phyloP scores from a whole-genome alignment of 1,140 invertebrate genomes.

The Nephotettix cincticeps region DNA sequence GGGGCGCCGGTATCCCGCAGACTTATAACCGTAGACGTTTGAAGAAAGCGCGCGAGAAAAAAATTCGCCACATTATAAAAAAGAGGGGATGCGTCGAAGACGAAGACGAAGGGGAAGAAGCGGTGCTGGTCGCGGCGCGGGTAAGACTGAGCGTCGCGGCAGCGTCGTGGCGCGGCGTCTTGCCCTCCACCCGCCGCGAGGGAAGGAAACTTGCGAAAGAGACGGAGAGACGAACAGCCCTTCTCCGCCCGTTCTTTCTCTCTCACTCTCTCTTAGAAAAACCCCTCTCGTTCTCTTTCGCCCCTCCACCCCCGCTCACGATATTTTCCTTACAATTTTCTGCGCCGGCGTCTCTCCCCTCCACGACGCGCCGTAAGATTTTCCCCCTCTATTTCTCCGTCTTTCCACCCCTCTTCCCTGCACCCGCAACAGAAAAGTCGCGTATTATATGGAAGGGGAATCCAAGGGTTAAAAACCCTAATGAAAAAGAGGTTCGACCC shows the following conservation, averaged over 20 bases:
- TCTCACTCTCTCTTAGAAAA: slow-evolving; percentile 40
- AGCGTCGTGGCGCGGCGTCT: slow-evolving; percentile 22
- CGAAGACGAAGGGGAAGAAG: slow-evolving; percentile 30
- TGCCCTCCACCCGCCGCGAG: slow-evolving; percentile 9
- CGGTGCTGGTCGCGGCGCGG: slow-evolving; percentile 30
- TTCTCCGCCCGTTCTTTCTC: slow-evolving; percentile 28
- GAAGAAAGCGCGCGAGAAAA: slow-evolving; percentile 26
- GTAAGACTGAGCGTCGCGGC: slow-evolving; percentile 25
- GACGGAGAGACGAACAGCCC: slow-evolving; percentile 25
- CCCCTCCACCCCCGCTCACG: slow-evolving; percentile 29
- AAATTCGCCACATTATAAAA: slow-evolving; percentile 20
- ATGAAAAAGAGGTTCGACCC: slow-evolving; percentile 29
- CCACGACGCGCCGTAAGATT: slow-evolving; percentile 34
- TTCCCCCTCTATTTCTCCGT: slow-evolving; percentile 32
- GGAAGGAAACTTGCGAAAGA: slow-evolving; percentile 27
- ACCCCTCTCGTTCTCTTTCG: slow-evolving; percentile 30
- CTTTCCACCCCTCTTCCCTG: slow-evolving; percentile 34
- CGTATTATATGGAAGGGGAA: slow-evolving; percentile 26
- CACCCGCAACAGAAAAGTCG: slow-evolving; percentile 24
- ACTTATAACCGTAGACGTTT: slow-evolving; percentile 27
- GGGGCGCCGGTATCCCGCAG: slow-evolving; percentile 14
- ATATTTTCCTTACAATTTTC: slow-evolving; percentile 40
- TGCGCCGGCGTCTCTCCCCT: slow-evolving; percentile 41
- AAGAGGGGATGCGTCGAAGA: slow-evolving; percentile 11
- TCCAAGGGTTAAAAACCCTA: slow-evolving; percentile 25